phyloP scores from a whole-genome alignment of 2,113 vertebrate species.

The Sander lucioperca region DNA sequence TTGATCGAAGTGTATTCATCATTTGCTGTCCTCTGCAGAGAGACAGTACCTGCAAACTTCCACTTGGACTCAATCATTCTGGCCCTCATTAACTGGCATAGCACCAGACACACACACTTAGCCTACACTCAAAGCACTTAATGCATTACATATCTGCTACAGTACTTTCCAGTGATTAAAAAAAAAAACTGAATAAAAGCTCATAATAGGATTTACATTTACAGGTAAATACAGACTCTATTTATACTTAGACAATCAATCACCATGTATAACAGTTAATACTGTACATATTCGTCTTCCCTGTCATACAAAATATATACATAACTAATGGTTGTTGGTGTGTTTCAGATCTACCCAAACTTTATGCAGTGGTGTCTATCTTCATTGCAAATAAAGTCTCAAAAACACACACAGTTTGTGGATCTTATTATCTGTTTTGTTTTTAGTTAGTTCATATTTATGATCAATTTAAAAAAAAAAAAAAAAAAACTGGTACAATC shows the following conservation, averaged over 20 bases:
- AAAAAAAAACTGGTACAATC: not conserved
- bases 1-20: constrained; percentile 77
- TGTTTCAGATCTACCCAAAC: not conserved
- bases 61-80: constrained; percentile 50
- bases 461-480: constrained; percentile 13
- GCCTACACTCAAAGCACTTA: constrained; percentile 8
- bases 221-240: not conserved
- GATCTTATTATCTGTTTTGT: not conserved
- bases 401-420: not conserved
- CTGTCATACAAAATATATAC: not conserved
- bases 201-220: constrained; percentile 16
- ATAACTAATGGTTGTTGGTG: constrained; percentile 5
- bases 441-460: not conserved
- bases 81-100: constrained; percentile 64
- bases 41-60: constrained; percentile 46
- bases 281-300: not conserved
- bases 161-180: constrained; percentile 2
- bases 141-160: constrained; percentile 1
- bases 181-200: constrained; percentile 17
- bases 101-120: constrained; percentile 1
- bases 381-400: not conserved
- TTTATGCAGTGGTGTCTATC: not conserved
- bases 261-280: not conserved
- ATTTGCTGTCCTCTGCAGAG: constrained; percentile 52
- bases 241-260: constrained; percentile 13